A percentile compares a stretch with the other conserved stretches of the same genome.
Evolutionary conservation across 2,113 vertebrate species (phyloP).

Genomic region (Anarhynchus alexandrinus): DNA sequence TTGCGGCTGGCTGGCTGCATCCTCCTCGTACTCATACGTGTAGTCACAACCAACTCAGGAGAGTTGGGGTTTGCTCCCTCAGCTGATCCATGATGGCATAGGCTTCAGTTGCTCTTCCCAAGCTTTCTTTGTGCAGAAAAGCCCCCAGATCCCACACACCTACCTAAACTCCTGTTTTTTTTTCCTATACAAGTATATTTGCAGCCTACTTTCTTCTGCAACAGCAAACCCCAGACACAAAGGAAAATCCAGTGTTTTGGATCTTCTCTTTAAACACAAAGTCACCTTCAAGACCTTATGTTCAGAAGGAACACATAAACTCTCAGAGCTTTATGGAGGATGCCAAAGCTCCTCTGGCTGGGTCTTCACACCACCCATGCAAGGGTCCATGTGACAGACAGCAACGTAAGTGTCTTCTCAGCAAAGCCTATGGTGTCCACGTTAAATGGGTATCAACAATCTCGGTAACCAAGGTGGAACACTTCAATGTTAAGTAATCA

Average conservation of each 20-base stretch:
- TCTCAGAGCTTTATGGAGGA: not conserved
- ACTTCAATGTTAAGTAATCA: not conserved
- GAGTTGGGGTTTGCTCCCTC: not conserved
- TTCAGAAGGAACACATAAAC: not conserved
- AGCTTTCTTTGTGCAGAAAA: not conserved
- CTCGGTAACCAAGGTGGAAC: not conserved
- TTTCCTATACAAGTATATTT: not conserved
- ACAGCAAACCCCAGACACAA: not conserved
- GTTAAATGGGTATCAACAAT: not conserved
- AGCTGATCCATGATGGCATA: not conserved
- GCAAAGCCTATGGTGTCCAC: not conserved
- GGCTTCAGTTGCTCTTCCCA: not conserved
- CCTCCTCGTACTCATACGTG: fast-evolving
- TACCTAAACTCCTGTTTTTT: not conserved
- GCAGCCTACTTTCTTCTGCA: not conserved
- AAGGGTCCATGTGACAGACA: not conserved
- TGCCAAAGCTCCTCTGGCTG: not conserved
- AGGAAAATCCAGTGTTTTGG: not conserved
- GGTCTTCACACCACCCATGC: not conserved
- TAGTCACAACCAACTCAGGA: not conserved
- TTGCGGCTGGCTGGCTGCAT: not conserved
- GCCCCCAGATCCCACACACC: not conserved
- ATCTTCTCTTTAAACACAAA: not conserved
- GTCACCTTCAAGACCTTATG: not conserved
- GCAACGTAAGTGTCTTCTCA: not conserved